A percentile compares a stretch with the other conserved stretches of the same genome.
Conservation (phyloP, 2,888 invertebrate genomes). For the Tuberolachnus salignus region DNA sequence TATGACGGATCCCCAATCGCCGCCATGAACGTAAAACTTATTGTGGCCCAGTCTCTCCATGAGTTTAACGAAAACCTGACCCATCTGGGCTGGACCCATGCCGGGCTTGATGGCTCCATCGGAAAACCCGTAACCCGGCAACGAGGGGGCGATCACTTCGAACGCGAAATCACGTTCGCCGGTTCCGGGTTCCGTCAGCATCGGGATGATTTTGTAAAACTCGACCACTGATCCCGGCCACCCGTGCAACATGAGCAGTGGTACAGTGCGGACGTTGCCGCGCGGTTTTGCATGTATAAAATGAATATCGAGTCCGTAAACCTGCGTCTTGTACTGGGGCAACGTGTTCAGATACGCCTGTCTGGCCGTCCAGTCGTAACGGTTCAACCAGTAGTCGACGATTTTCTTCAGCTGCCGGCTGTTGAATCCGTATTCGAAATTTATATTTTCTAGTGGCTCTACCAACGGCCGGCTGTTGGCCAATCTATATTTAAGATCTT, state of each 20-base stretch:
- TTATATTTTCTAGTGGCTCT: conserved; percentile 67
- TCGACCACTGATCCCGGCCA: conserved; percentile 87
- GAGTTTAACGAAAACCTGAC: conserved; percentile 70
- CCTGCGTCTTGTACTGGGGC: conserved; percentile 76
- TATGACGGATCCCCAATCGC: conserved; percentile 81
- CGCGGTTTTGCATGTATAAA: conserved; percentile 74
- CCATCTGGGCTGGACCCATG: conserved; percentile 67
- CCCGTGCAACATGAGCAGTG: conserved; percentile 78
- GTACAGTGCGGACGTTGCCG: conserved; percentile 64
- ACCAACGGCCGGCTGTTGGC: conserved; percentile 65
- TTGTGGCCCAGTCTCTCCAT: conserved; percentile 74
- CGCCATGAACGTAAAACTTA: conserved; percentile 76
- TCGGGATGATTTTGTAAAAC: conserved; percentile 77
- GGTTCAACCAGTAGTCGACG: conserved; percentile 78
- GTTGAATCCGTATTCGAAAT: conserved; percentile 71
- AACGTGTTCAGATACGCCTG: conserved; percentile 75
- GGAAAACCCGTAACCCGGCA: conserved; percentile 76
- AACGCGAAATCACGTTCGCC: conserved; percentile 69
- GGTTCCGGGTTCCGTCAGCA: conserved; percentile 66
- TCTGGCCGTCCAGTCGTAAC: conserved; percentile 75
- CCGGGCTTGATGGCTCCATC: conserved; percentile 71
- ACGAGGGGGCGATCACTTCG: conserved; percentile 71
- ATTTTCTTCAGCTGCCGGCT: conserved; percentile 71
- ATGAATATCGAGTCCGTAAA: conserved; percentile 75
- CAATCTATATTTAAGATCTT: conserved; percentile 69